Conservation (phyloP, 30 jellyfish, hydroid and myxozoan genomes). For the Clytia hemisphaerica region DNA sequence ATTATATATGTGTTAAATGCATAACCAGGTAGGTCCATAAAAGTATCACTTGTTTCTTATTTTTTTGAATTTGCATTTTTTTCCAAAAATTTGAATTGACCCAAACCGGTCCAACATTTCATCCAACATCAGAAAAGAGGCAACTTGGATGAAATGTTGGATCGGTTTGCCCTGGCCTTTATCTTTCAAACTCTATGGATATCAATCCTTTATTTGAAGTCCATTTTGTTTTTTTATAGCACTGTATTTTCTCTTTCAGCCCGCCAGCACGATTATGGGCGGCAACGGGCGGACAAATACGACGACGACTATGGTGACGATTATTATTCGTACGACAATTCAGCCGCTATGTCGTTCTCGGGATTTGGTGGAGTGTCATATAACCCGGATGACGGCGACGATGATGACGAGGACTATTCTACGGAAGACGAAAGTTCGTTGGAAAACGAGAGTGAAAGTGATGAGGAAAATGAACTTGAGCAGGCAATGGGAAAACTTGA, state of each 20-base stretch:
- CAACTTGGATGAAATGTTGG: slow-evolving; percentile 12
- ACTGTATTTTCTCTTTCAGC: slow-evolving; percentile 4
- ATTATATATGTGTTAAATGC: no score
- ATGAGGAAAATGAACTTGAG: slow-evolving; percentile 27
- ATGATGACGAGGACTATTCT: slow-evolving; percentile 25
- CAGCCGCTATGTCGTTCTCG: slow-evolving; percentile 4
- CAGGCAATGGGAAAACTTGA: no score
- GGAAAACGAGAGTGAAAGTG: slow-evolving; percentile 47
- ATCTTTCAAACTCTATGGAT: not conserved
- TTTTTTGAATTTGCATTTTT: no score
- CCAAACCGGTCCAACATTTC: no score
- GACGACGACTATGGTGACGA: slow-evolving; percentile 50
- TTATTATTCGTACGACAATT: slow-evolving; percentile 19
- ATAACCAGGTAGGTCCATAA: no score
- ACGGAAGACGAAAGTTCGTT: slow-evolving; percentile 39
- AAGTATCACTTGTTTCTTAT: no score
- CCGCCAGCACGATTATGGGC: slow-evolving; percentile 44
- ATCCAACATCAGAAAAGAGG: no score
- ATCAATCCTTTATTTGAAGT: not conserved
- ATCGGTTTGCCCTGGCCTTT: not conserved
- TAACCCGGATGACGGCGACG: slow-evolving; percentile 34
- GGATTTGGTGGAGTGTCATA: slow-evolving; percentile 32
- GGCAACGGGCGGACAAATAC: slow-evolving; percentile 30
- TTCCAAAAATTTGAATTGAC: no score
- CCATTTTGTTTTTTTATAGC: not conserved